A percentile compares a stretch with the other conserved stretches of the same genome.
phyloP scores from a whole-genome alignment of 2,888 invertebrate species.

The Augiades crinisus region DNA sequence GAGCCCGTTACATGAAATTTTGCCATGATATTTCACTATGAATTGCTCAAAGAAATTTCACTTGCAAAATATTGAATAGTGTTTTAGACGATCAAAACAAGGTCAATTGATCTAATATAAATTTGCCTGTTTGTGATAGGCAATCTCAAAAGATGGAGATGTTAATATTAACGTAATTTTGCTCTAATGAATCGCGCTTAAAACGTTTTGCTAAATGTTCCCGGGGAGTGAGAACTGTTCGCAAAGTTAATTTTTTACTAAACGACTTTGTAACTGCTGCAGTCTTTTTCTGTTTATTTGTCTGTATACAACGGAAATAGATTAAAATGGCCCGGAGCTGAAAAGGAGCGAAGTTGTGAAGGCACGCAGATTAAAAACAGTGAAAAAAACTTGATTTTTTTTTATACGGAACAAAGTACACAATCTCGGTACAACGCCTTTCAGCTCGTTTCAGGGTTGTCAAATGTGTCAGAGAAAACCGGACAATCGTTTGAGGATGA shows the following conservation, averaged over 20 bases:
- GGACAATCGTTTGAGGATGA: neutral
- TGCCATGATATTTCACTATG: no score
- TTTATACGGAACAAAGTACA: constrained; percentile 48
- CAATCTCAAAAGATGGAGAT: neutral
- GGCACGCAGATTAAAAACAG: constrained; percentile 73
- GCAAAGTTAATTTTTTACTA: constrained; percentile 36
- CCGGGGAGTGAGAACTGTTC: constrained; percentile 1
- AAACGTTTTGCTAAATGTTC: constrained; percentile 7
- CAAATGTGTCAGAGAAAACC: constrained; percentile 1
- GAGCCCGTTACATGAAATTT: no score
- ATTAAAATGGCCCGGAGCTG: constrained; percentile 72
- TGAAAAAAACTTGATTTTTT: constrained; percentile 51
- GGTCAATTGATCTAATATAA: neutral
- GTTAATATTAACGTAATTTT: neutral
- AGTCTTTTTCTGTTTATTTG: constrained; percentile 48
- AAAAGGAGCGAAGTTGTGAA: constrained; percentile 58
- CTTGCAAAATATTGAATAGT: no score
- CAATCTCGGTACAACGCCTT: constrained; percentile 45
- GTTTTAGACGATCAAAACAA: no score
- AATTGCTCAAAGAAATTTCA: no score
- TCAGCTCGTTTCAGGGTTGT: constrained; percentile 22
- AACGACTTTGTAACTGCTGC: constrained; percentile 49
- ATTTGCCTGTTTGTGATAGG: constrained; percentile 2
- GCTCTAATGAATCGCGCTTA: neutral
- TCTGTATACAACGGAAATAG: constrained; percentile 57